Percentiles rank a stretch among this genome's conserved stretches.
Evolutionary conservation across 2,113 vertebrate genomes (phyloP).

Genomic region (Echinops telfairi): DNA sequence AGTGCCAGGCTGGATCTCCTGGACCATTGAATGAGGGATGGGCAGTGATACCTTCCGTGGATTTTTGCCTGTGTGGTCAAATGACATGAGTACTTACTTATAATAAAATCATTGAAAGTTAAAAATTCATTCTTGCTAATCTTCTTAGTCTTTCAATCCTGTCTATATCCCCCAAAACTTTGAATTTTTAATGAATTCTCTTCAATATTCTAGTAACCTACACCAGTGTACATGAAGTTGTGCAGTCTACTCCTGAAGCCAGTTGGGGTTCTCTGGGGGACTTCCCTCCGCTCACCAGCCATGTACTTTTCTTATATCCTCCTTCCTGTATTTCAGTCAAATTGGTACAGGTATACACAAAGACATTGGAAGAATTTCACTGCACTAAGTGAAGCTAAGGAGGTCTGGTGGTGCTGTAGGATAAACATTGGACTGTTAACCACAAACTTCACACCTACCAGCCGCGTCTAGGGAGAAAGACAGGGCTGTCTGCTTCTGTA

Average conservation of each 20-base stretch:
- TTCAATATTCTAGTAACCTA: background rate
- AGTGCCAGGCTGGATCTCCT: background rate
- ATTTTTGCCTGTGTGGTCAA: background rate
- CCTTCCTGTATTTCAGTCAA: conserved; percentile 30
- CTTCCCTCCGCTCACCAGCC: background rate
- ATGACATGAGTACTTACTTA: background rate
- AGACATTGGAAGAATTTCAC: background rate
- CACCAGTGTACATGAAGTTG: background rate
- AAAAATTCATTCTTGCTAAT: background rate
- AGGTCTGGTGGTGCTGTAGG: no score
- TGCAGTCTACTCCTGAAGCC: background rate
- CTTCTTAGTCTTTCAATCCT: background rate
- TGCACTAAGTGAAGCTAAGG: background rate
- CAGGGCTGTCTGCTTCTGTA: no score
- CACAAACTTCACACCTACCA: no score
- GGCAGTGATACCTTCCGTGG: background rate
- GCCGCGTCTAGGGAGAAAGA: no score
- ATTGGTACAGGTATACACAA: background rate
- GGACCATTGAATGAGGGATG: background rate
- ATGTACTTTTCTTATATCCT: background rate
- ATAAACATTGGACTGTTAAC: no score
- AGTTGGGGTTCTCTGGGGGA: background rate
- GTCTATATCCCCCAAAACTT: background rate
- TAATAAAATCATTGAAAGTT: background rate
- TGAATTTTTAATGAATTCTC: background rate